Conservation (phyloP, 2,113 vertebrate species). For the Procavia capensis region DNA sequence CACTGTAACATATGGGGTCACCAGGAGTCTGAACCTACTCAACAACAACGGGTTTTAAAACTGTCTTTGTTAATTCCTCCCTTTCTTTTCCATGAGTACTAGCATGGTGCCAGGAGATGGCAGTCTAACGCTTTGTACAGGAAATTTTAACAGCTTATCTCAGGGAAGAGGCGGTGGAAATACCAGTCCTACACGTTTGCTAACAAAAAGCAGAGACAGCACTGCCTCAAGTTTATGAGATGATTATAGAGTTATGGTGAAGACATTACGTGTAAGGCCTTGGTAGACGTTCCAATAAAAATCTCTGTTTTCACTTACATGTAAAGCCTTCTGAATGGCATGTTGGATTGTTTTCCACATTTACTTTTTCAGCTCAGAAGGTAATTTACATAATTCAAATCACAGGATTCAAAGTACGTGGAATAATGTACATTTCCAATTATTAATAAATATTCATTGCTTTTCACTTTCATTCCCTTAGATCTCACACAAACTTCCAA, state of each 20-base stretch:
- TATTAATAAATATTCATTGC: neutral
- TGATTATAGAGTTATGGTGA: neutral
- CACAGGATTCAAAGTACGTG: neutral
- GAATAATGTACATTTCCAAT: neutral
- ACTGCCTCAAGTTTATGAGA: neutral
- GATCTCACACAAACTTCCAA: too few relatives aligned
- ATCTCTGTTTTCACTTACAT: neutral
- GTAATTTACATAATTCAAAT: neutral
- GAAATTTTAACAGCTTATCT: accelerated
- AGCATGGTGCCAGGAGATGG: constrained; percentile 39
- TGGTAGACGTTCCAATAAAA: neutral
- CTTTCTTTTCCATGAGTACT: neutral
- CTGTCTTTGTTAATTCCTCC: accelerated
- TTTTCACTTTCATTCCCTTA: neutral
- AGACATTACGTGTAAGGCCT: neutral
- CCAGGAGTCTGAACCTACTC: neutral
- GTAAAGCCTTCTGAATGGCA: neutral
- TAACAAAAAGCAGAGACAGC: neutral
- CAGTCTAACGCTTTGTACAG: neutral
- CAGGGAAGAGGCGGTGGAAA: neutral
- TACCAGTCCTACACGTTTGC: neutral
- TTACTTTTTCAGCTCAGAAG: constrained; percentile 3
- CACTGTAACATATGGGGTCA: neutral
- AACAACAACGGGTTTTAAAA: neutral
- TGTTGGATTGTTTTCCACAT: neutral